These are phyloP conservation scores for Hydrolagus colliei DNA, from an alignment of 2,797 vertebrate genomes.

Conservation along the genomic window DNA sequence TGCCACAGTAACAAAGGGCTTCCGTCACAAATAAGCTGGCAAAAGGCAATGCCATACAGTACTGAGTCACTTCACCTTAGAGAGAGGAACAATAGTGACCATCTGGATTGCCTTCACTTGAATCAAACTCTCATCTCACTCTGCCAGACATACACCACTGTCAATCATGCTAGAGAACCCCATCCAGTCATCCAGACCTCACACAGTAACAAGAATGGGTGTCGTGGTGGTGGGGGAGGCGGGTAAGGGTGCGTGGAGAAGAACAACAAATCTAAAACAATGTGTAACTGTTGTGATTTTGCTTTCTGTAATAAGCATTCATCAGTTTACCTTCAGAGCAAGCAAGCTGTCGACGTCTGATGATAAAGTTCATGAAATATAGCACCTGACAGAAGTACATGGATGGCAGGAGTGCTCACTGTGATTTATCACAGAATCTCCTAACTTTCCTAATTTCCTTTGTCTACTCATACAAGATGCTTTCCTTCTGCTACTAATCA, in stretches of 20 bases:
- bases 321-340: background rate
- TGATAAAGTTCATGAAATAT: constrained; percentile 10
- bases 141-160: background rate
- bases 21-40: too few species aligned
- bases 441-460: constrained; percentile 2
- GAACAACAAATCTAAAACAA: background rate
- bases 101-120: background rate
- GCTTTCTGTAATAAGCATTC: constrained; percentile 10
- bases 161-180: background rate
- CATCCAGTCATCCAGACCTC: background rate
- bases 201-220: too few species aligned
- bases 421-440: background rate
- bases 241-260: too few species aligned
- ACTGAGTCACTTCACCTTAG: background rate
- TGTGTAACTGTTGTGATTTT: background rate
- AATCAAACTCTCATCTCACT: background rate
- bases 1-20: too few species aligned
- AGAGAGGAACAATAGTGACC: background rate
- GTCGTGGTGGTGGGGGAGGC: too few species aligned
- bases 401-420: background rate
- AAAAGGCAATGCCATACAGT: background rate
- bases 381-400: background rate
- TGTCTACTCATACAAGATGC: background rate
- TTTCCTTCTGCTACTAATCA: background rate
- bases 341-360: background rate